Evolutionary conservation across 2,797 vertebrate species (phyloP), one percentile per base, ranked within the genome.

Genomic region (Alauda arvensis): DNA sequence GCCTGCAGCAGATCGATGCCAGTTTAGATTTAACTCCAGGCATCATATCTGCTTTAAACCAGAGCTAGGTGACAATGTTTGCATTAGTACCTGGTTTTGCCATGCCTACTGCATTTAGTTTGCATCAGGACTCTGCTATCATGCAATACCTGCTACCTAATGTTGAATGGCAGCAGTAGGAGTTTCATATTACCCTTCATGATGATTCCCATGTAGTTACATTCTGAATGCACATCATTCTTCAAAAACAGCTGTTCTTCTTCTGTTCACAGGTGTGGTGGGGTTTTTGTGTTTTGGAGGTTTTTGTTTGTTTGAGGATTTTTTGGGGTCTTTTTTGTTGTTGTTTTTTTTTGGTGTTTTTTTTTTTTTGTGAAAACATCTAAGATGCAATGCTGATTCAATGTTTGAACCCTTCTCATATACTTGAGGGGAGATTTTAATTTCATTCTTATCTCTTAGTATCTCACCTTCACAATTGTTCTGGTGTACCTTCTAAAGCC

Each of bases 361-460:
- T 61, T 61, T 18, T 11, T 18, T 8, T 28, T 31, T 5, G 4
- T 48, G 46, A 24, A 60, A 76, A 14, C 3, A 19, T 13, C 28
- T 45, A 16, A 25, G 12, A 52, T 81, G 9, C 9, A 70, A 24
- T 43, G 21, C 13, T 21, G 8, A n/a, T 34, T 59, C 3, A 3
- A 4, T 23, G 13, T 59, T 48, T 48, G 19, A 75, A 67, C 1
- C 1, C 13, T 51, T 8, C 14, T 42, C 1, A 1, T 51, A 4
- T 21, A 21, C 52, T 74, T 66, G 57, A 72, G 23, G 4, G 11
- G 5, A 49, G 24, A 79, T 28, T 83, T 69, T 26, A 9, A 18
- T 68, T 52, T 60, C 26, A 5, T 24, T 28, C n/a, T 69, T 60
- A 26, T 42, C 7, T 49, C 9, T 49, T 68, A 34, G 24, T 18